These are phyloP conservation scores for Epinotia demarniana DNA, from an alignment of 2,888 invertebrate genomes.

Conservation along the genomic window DNA sequence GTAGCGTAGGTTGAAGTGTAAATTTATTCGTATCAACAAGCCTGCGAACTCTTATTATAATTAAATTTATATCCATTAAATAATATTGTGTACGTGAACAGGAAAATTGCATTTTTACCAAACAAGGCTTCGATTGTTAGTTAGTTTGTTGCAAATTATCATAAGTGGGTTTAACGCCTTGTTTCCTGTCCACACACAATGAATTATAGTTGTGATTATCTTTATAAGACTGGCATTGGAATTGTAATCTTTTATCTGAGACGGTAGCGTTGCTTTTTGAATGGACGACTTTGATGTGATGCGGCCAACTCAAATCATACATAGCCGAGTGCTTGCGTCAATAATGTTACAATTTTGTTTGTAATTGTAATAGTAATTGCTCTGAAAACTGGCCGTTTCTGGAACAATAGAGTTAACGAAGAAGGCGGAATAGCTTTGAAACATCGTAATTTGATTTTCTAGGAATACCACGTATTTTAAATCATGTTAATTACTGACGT, in stretches of 20 bases:
- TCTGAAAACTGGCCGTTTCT: not conserved
- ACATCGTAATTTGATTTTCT: too few relatives aligned
- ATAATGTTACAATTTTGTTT: not conserved
- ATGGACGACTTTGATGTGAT: too few relatives aligned
- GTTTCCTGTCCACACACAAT: conserved; percentile 24
- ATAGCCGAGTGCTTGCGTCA: too few relatives aligned
- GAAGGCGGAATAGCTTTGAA: too few relatives aligned
- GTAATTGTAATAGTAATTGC: conserved; percentile 1
- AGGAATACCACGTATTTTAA: too few relatives aligned
- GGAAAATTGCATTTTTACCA: conserved; percentile 28
- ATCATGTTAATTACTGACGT: too few relatives aligned
- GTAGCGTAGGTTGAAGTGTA: not conserved
- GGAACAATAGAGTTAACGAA: not conserved
- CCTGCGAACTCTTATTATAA: not conserved
- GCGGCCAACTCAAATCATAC: too few relatives aligned
- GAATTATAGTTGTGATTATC: not conserved
- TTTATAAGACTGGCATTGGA: too few relatives aligned
- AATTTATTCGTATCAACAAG: not conserved
- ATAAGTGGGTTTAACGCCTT: conserved; percentile 28
- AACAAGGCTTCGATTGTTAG: conserved; percentile 9
- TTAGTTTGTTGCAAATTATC: conserved; percentile 13
- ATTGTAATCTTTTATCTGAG: too few relatives aligned
- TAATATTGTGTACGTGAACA: not conserved
- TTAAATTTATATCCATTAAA: conserved; percentile 21
- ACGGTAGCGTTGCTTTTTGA: too few relatives aligned